Evolutionary conservation across 2,113 vertebrate species (phyloP).

Genomic region (Stigmatopora nigra): DNA sequence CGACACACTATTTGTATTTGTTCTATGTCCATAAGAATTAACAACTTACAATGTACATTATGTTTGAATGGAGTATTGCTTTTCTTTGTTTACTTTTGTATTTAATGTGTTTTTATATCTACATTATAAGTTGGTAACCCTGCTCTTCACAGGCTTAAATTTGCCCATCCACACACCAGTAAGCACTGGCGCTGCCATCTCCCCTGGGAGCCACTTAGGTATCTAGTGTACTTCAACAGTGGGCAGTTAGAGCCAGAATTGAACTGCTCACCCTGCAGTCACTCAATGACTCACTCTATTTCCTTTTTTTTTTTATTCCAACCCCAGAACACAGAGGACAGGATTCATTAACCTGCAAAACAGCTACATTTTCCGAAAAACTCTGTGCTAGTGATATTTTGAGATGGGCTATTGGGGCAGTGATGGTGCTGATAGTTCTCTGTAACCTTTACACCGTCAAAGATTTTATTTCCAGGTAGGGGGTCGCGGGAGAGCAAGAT

Average conservation of each 20-base stretch:
- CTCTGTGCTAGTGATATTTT: neutral
- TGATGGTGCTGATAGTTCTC: constrained; percentile 7
- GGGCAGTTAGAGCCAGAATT: too few species aligned
- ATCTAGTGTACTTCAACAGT: too few species aligned
- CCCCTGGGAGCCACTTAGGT: too few species aligned
- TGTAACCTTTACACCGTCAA: constrained; percentile 4
- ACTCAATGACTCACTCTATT: too few species aligned
- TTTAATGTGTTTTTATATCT: neutral
- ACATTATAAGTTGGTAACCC: too few species aligned
- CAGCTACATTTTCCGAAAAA: neutral
- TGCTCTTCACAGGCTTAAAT: too few species aligned
- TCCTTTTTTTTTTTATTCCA: neutral
- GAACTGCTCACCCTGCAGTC: too few species aligned
- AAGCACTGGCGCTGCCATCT: too few species aligned
- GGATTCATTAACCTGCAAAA: constrained; percentile 27
- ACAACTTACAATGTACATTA: neutral
- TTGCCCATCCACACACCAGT: too few species aligned
- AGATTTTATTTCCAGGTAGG: constrained; percentile 4
- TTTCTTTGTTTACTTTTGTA: neutral
- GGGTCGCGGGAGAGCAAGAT: constrained; percentile 12
- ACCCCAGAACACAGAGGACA: constrained; percentile 5
- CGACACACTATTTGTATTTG: neutral
- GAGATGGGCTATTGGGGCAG: constrained; percentile 9
- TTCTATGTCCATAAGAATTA: neutral
- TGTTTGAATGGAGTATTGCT: neutral